Evolutionary conservation across 2,113 vertebrate genomes (phyloP).

Genomic region (Romanogobio albipinnatus): DNA sequence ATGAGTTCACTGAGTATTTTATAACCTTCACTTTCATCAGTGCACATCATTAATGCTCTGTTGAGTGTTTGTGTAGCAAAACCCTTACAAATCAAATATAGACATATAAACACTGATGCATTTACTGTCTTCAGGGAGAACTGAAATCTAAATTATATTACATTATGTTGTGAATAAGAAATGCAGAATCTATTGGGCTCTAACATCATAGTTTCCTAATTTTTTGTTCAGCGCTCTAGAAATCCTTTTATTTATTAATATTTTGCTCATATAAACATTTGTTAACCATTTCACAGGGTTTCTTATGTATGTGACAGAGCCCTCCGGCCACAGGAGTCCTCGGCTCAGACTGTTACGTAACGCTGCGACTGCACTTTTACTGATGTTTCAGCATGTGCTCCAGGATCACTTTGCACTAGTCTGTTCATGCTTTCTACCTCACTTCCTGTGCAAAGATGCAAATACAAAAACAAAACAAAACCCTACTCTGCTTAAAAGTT

Average conservation of each 20-base stretch:
- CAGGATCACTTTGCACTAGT: not conserved
- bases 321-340: not conserved
- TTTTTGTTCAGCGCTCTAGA: not conserved
- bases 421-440: not conserved
- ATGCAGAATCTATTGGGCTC: not conserved
- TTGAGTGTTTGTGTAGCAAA: not conserved
- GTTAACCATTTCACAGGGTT: not conserved
- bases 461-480: not conserved
- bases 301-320: not conserved
- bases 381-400: constrained; percentile 15
- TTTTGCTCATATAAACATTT: constrained; percentile 4
- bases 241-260: constrained; percentile 11
- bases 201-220: not conserved
- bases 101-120: not conserved
- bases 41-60: not conserved
- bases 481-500: not conserved
- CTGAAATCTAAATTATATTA: not conserved
- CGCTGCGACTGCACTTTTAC: constrained; percentile 8
- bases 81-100: not conserved
- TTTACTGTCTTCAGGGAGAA: not conserved
- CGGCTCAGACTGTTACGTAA: constrained; percentile 1
- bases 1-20: not conserved
- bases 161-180: not conserved
- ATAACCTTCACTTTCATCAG: not conserved
- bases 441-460: not conserved